Percentiles rank a stretch among this genome's conserved stretches.
phyloP scores from a whole-genome alignment of 2,113 vertebrate genomes.

The Arothron firmamentum region DNA sequence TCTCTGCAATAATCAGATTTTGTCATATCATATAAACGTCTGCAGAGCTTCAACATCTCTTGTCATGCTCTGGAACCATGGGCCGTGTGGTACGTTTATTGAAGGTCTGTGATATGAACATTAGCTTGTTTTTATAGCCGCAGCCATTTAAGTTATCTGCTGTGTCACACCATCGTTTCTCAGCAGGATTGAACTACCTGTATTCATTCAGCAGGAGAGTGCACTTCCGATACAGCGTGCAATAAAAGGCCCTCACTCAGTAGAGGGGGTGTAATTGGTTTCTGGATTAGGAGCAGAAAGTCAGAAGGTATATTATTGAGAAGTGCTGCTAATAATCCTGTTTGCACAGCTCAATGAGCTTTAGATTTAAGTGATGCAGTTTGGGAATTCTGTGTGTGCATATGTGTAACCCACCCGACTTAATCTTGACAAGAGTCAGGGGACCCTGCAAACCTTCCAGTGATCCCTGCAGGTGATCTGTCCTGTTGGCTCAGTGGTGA shows the following conservation, averaged over 20 bases:
- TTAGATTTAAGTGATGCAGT: slow-evolving; percentile 22
- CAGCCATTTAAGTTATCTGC: slow-evolving; percentile 37
- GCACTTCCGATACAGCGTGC: slow-evolving; percentile 11
- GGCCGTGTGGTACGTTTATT: slow-evolving; percentile 25
- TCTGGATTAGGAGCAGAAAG: slow-evolving; percentile 25
- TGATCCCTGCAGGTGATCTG: slow-evolving; percentile 27
- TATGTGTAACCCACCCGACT: slow-evolving; percentile 14
- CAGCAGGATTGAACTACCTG: slow-evolving; percentile 26
- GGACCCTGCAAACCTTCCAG: slow-evolving; percentile 15
- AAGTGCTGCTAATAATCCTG: slow-evolving; percentile 9
- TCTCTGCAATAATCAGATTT: slow-evolving; percentile 29
- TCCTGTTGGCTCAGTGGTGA: slow-evolving; percentile 19
- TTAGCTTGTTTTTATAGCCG: slow-evolving; percentile 39
- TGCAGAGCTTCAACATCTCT: slow-evolving; percentile 13
- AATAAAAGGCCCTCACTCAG: neutral
- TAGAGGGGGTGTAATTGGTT: slow-evolving; percentile 25
- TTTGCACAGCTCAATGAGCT: slow-evolving; percentile 12
- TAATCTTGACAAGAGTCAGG: slow-evolving; percentile 31
- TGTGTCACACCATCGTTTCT: slow-evolving; percentile 41
- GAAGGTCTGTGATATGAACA: slow-evolving; percentile 31
- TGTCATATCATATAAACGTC: slow-evolving; percentile 14
- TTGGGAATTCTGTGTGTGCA: slow-evolving; percentile 18
- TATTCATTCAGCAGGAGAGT: slow-evolving; percentile 7
- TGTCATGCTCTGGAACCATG: slow-evolving; percentile 26
- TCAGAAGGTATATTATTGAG: slow-evolving; percentile 3